Evolutionary conservation across 2,113 vertebrate genomes (phyloP), one percentile per base, ranked within the genome.

Genomic region (Pangasianodon gigas): DNA sequence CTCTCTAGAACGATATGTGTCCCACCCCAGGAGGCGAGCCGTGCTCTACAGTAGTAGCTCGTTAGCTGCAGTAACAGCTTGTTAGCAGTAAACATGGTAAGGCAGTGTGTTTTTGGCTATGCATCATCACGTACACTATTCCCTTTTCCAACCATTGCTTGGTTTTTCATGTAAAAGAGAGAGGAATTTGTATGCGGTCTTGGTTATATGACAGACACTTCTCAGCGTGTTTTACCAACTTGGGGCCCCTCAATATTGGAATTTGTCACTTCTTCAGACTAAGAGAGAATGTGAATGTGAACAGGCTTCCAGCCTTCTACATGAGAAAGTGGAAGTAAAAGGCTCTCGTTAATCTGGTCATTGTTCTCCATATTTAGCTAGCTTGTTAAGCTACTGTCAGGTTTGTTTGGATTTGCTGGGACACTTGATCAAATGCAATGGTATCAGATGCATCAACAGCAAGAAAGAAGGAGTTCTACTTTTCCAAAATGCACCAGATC

Each of bases 401-500:
- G 29, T 80, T 80, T 80, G 77, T 16, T 46, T 62, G 32, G 56
- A 26, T 84, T 58, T 85, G 37, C 21, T 58, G 3, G 10, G 32
- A 18, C 46, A 29, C 13, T n/a, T 80, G n/a, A 80, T 80, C 10
- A 77, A 77, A 77, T 48, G 41, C 18, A 44, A 18, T 71, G 16
- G 13, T 71, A 71, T 71, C 14, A 71, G n/a, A 71, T 71, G 37
- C 67, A 71, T 58, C 21, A 41, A 85, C 58, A 46, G 24, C 58
- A 19, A 75, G 26, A 88, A 29, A 37, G 52, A 46, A 80, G 19
- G 11, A 21, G 7, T 87, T 79, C 71, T 37, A 48, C 51, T 62
- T 87, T 60, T 81, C 41, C 56, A 60, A 84, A 32, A 69, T 21
- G 18, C 84, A 54, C 56, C 58, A 62, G 79, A 56, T 80, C 46